Evolutionary conservation across 1,140 invertebrate species (phyloP), one percentile per base, ranked within the genome.

Genomic region (Eueides isabella): DNA sequence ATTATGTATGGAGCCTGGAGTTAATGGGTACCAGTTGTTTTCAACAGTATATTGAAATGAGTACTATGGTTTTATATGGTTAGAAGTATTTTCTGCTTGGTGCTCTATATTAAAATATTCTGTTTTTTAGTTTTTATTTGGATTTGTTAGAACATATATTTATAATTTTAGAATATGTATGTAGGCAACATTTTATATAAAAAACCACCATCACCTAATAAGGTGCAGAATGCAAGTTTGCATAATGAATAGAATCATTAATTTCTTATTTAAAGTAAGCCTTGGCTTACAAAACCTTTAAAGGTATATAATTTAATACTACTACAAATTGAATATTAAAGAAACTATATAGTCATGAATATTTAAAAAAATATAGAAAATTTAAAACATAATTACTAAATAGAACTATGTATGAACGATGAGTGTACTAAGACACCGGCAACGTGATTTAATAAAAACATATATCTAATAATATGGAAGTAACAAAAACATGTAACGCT

Each of bases 1-100:
- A 99, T 97, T 85, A 99, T 97, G 89, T 99, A 99, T 0, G 99
- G 99, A 61, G 99, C 98, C 96, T 98, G 89, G 44, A 23, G 19
- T 55, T 11, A n/a, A 3, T 23, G 41, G 35, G 14, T n/a, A n/a
- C n/a, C n/a, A n/a, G n/a, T n/a, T n/a, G n/a, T n/a, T n/a, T n/a
- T n/a, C n/a, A n/a, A n/a, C n/a, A n/a, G n/a, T n/a, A n/a, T n/a
- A n/a, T 16, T 38, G 4, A 38, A 38, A 38, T 16, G 5, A 38
- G 35, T 38, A 9, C 11, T 33, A 33, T 33, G 31, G 31, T 33
- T 33, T 33, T 11, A 33, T 33, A 9, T 33, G 9, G 3, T 16
- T 14, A 38, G 4, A 14, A 16, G 4, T 38, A 14, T 35, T 35
- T 35, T 38, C 14, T 4, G 3, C 35, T 38, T 14, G 12, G 4